Base-by-base conservation (phyloP, 2,113 vertebrate species). In the Protomyctophum bolini region DNA sequence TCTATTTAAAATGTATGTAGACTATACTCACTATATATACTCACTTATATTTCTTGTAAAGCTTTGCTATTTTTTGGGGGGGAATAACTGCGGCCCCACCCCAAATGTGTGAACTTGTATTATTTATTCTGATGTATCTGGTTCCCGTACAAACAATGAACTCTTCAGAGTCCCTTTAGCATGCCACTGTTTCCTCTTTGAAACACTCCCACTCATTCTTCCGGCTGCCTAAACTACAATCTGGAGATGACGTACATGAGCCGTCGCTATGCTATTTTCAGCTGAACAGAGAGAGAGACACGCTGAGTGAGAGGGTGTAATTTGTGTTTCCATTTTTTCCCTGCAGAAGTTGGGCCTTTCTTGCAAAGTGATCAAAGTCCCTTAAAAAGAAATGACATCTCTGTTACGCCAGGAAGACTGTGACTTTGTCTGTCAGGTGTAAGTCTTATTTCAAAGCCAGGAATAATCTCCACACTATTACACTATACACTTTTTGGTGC, bases 261-360 rank as follows among this genome's bases (percentile, higher is more conserved):
- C 91, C 91, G 69, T 3, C 58, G 70, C 73, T 81, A 78, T 86
- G 78, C 91, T 92, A 92, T 92, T 93, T 92, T 90, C 77, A 83
- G 91, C 81, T 89, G 87, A 91, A 90, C 90, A 81, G 83, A 87
- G 33, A 41, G 5, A 41, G 33, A 41, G 76, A 84, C 80, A 83
- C 83, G 72, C 77, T 71, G 82, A 41, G 33, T 41, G 33, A 41
- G 33, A 41, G 33, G 71, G 86, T 89, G 80, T 91, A 91, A 92
- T 85, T 73, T 77, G 86, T 89, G 33, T 41, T 41, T 41, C 33
- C 33, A 0, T 41, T 41, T 33, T 41, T 71, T 83, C 85, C 87
- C 75, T 77, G 72, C 73, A 81, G 73, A 89, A 80, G 82, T 75
- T 89, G 6, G n/a, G 79, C 73, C 82, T 76, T 21, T 68, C 60